Base-by-base conservation (phyloP, 2,797 vertebrate genomes). In the Gallirallus australis region DNA sequence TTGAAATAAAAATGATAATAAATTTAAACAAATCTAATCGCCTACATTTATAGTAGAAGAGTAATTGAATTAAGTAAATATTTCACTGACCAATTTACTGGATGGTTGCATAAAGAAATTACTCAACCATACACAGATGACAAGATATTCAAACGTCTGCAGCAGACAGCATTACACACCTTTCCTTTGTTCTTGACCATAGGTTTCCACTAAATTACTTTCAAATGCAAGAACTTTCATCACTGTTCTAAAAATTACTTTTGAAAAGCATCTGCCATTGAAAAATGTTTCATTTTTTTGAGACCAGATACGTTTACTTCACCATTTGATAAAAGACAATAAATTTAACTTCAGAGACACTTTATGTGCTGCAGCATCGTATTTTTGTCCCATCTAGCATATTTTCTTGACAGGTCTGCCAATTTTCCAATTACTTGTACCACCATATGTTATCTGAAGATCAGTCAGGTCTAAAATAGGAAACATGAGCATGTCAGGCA, bases 371-470 rank as follows among this genome's bases (percentile, higher is more conserved):
- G 95, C 96, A 93, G 82, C 97, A 97, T 98, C 96, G 73, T 97
- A 98, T 98, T 98, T 98, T 97, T 94, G 97, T 98, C 97, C 98
- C 98, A 98, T 99, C 98, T 98, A 99, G 98, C 98, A 99, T 98
- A 98, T 98, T 98, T 98, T 98, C 97, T 98, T 98, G 99, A 99
- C 99, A 99, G 98, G 98, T 97, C 98, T 99, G 99, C 98, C 99
- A 99, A 99, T 99, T 99, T 99, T 99, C 98, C 99, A 99, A 99
- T 99, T 99, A 99, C 98, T 98, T 98, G 98, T 98, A 98, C 98
- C 94, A 94, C 98, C 98, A 99, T 99, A 98, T 97, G 98, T 99
- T 99, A 99, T 99, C 97, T 96, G 98, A 98, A 98, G 98, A 98
- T 98, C 98, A 98, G 98, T 98, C 98, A 98, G 97, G 98, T 98